phyloP scores from a whole-genome alignment of 1,140 invertebrate genomes.

The Leguminivora glycinivorella region DNA sequence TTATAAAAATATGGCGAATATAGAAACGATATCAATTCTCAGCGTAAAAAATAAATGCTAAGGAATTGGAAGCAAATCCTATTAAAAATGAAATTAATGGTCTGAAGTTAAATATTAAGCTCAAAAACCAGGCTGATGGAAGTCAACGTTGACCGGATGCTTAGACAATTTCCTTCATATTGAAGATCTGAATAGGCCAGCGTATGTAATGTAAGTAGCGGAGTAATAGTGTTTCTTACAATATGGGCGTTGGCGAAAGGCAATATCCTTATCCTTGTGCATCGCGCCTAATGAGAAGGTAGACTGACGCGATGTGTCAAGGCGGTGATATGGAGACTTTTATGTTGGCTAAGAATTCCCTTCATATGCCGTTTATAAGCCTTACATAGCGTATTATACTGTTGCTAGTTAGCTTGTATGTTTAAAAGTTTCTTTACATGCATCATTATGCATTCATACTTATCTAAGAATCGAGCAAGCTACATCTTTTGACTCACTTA shows the following conservation, averaged over 20 bases:
- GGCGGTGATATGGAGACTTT: background rate
- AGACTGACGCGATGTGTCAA: conserved; percentile 27
- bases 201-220: background rate
- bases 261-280: conserved; percentile 49
- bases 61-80: no score
- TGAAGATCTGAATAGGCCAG: background rate
- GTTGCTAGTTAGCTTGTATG: background rate
- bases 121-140: background rate
- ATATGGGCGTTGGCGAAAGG: conserved; percentile 44
- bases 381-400: no score
- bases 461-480: no score
- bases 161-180: background rate
- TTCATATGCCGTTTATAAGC: background rate
- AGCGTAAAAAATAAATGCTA: no score
- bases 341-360: background rate
- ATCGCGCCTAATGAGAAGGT: conserved; percentile 39
- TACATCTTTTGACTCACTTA: no score
- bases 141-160: background rate
- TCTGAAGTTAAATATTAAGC: background rate
- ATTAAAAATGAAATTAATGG: no score
- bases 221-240: background rate
- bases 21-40: no score
- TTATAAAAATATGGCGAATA: no score
- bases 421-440: background rate
- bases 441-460: no score